Evolutionary conservation across 2,113 vertebrate genomes (phyloP), one percentile per base, ranked within the genome.

Genomic region (Ammospiza caudacuta): DNA sequence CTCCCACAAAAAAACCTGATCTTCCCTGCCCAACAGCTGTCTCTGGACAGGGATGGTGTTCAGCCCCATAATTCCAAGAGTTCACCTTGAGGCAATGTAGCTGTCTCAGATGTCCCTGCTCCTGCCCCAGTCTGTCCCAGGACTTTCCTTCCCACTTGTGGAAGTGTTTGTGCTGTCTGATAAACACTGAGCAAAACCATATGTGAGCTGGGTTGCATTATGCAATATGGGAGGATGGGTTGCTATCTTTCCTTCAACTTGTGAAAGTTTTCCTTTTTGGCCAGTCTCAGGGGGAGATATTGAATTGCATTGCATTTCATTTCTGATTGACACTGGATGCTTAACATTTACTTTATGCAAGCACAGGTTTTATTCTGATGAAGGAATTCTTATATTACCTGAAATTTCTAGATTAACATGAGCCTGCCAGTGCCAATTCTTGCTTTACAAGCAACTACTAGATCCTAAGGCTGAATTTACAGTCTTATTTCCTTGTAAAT

Each of bases 401-500:
- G 67, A 88, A 92, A 87, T 90, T 92, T 95, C 74, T 92, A 82
- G 70, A 83, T 92, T 63, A 94, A 90, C 55, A 58, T 59, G 27
- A 77, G 74, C 72, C 74, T 94, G 83, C 75, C 92, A 84, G 61
- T 95, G 91, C 69, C 92, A 95, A 85, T 92, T 93, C 70, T 72
- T 77, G 63, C 80, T 96, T 95, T 93, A 96, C 79, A 92, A 94
- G 80, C 61, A 84, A 88, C 87, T 91, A 88, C 78, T 88, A 89
- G 87, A 82, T 96, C 93, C 87, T 91, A 79, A 89, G 90, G 88
- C 80, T 92, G 95, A 93, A 91, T 95, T 90, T 92, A 93, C 43
- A 67, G 77, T 78, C 81, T 92, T 90, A 93, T 93, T 96, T 96
- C 85, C 96, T 93, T 95, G 95, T 95, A 97, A 95, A 96, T 59